phyloP scores from a whole-genome alignment of 2,113 vertebrate species.

The Phrynosoma platyrhinos region DNA sequence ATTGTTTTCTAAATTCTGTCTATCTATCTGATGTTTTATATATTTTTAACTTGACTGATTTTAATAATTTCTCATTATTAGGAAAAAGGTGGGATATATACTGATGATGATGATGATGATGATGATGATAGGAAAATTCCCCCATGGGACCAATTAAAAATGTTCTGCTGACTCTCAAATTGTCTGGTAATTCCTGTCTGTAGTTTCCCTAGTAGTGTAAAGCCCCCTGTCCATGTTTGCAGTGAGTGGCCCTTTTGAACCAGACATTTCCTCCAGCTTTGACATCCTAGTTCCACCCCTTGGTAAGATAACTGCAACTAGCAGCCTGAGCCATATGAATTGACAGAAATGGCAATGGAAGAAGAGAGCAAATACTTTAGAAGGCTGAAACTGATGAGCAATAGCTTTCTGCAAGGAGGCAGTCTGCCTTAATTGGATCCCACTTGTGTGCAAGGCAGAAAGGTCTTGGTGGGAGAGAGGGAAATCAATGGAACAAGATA shows the following conservation, averaged over 20 bases:
- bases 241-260: rapidly evolving
- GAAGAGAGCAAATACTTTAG: slow-evolving; percentile 3
- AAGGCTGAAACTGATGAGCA: slow-evolving; percentile 35
- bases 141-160: neutral
- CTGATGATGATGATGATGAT: neutral
- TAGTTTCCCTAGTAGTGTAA: neutral
- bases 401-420: slow-evolving; percentile 46
- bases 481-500: slow-evolving; percentile 69
- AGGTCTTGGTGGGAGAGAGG: slow-evolving; percentile 41
- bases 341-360: slow-evolving; percentile 15
- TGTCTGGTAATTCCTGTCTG: neutral
- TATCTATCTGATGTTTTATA: too few species aligned
- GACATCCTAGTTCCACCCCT: neutral
- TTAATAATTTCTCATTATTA: too few species aligned
- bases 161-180: neutral
- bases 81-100: too few species aligned
- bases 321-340: too few species aligned
- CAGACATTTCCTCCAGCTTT: slow-evolving; percentile 21
- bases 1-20: too few species aligned
- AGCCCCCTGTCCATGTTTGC: slow-evolving; percentile 20
- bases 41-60: too few species aligned
- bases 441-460: slow-evolving; percentile 50
- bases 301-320: neutral
- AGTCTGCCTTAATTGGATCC: slow-evolving; percentile 56
- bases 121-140: slow-evolving; percentile 1